Evolutionary conservation across 2,797 vertebrate species (phyloP), one percentile per base, ranked within the genome.

Genomic region (Galagoides demidoff): DNA sequence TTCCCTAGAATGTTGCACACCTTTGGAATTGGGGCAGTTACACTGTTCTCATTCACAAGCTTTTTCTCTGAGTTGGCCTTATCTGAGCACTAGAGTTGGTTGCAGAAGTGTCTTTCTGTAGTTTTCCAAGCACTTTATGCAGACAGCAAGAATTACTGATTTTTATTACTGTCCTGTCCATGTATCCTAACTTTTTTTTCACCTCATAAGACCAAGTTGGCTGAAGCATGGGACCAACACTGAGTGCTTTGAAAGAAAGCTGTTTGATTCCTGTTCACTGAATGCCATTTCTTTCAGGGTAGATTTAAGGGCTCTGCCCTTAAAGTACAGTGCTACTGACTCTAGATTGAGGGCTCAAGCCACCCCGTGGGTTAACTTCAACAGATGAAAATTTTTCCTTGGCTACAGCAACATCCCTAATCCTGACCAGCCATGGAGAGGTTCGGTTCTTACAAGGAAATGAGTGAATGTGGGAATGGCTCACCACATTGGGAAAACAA

Each of bases 381-480:
- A 95, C 97, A 97, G 97, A 97, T 97, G 97, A 97, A 97, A 95
- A 97, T 97, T 96, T 97, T 97, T 97, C 97, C 96, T 97, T 98
- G 97, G 97, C 97, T 97, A 97, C 97, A 98, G 97, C 97, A 97
- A 97, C 97, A 96, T 97, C 97, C 97, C 97, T 97, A 98, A 97
- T 96, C 97, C 97, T 95, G 97, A 97, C 97, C 97, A 97, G 96
- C 97, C 97, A 97, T 98, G 97, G 97, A 98, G 97, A 97, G 97
- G 96, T 98, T 97, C 97, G 97, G 96, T 97, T 97, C 97, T 98
- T 96, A 96, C 97, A 55, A 97, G 96, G 95, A 97, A 97, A 97
- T 96, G 97, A 97, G 97, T 97, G 97, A 97, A 96, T 97, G 97
- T 97, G 97, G 96, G 97, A 97, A 94, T 97, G 96, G 93, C 97